phyloP scores from a whole-genome alignment of 2,113 vertebrate genomes.

The Apaloderma vittatum region DNA sequence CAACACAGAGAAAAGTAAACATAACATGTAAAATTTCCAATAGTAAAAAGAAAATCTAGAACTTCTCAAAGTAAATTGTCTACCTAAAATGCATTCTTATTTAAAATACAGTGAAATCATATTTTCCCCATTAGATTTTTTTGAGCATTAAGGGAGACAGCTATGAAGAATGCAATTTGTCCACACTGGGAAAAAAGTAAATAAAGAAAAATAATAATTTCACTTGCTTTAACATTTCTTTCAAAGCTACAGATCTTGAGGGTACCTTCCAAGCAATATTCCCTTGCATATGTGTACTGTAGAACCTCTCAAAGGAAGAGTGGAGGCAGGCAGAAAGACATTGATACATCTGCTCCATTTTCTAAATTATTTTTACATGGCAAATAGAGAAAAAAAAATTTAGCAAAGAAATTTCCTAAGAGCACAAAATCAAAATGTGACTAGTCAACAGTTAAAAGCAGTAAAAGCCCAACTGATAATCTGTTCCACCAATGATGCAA shows the following conservation, averaged over 20 bases:
- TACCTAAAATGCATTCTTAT: neutral
- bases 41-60: neutral
- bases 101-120: neutral
- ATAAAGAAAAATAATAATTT: neutral
- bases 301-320: neutral
- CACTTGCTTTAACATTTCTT: neutral
- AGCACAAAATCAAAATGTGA: neutral
- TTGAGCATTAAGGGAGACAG: fast-evolving
- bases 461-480: neutral
- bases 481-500: neutral
- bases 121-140: neutral
- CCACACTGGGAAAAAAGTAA: neutral
- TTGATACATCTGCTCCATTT: neutral
- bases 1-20: neutral
- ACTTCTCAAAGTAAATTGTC: neutral
- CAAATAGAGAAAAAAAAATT: neutral
- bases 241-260: neutral
- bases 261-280: neutral
- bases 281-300: neutral
- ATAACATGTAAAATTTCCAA: neutral
- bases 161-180: neutral
- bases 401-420: neutral
- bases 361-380: neutral
- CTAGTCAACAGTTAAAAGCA: neutral
- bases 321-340: neutral